Evolutionary conservation across 2,888 invertebrate species (phyloP).

Genomic region (Octonoba sinensis): DNA sequence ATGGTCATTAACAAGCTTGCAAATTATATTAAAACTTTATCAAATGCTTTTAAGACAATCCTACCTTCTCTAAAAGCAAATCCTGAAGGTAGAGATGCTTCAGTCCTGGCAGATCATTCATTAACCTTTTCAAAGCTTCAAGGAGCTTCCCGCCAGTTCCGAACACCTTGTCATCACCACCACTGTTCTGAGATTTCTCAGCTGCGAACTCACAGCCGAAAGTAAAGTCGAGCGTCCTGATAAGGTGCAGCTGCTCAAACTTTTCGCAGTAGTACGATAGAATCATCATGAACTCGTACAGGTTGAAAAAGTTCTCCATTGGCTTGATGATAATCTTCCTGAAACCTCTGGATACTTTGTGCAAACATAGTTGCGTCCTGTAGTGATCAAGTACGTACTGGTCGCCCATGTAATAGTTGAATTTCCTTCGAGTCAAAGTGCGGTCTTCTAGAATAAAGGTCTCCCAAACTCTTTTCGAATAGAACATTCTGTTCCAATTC

Average conservation of each 20-base stretch:
- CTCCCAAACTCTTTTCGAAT: slow-evolving; percentile 82
- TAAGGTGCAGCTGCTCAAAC: slow-evolving; percentile 50
- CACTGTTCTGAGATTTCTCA: slow-evolving; percentile 71
- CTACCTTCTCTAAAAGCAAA: slow-evolving; percentile 78
- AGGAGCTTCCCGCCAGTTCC: slow-evolving; percentile 80
- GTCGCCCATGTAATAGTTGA: slow-evolving; percentile 86
- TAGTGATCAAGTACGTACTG: slow-evolving; percentile 83
- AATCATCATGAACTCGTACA: slow-evolving; percentile 87
- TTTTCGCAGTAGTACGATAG: slow-evolving; percentile 77
- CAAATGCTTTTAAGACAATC: background rate
- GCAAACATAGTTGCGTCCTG: slow-evolving; percentile 80
- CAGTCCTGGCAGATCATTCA: slow-evolving; percentile 78
- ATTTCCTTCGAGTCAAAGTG: slow-evolving; percentile 81
- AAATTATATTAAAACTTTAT: no score
- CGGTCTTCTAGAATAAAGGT: slow-evolving; percentile 80
- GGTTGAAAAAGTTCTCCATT: slow-evolving; percentile 83
- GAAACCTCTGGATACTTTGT: slow-evolving; percentile 79
- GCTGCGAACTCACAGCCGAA: slow-evolving; percentile 79
- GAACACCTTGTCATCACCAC: slow-evolving; percentile 77
- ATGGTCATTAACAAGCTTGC: no score
- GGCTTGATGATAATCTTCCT: slow-evolving; percentile 80
- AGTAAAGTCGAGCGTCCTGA: slow-evolving; percentile 77
- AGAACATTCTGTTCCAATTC: slow-evolving; percentile 75
- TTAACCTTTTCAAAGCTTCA: slow-evolving; percentile 73
- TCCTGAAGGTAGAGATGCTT: slow-evolving; percentile 79